These are phyloP conservation scores for Synergus laeviventris DNA, from an alignment of 2,888 invertebrate genomes.

Conservation along the genomic window DNA sequence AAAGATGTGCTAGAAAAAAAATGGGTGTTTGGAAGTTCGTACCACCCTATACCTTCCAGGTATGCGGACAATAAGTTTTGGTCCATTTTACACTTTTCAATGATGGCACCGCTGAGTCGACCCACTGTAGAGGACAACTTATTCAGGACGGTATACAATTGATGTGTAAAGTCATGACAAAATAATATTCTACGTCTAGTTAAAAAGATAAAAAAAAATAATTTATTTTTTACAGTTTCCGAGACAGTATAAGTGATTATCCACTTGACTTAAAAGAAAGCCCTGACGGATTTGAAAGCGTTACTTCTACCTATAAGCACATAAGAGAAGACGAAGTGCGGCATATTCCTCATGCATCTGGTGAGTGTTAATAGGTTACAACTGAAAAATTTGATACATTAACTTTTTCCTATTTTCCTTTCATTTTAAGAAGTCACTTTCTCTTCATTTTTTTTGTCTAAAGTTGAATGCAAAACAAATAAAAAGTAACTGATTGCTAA, in stretches of 20 bases:
- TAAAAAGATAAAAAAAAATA: not conserved
- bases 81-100: too few relatives aligned
- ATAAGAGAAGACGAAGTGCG: slow-evolving; percentile 79
- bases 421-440: too few relatives aligned
- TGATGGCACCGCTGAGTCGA: too few relatives aligned
- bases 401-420: slow-evolving; percentile 81
- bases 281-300: slow-evolving; percentile 81
- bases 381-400: slow-evolving; percentile 61
- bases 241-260: slow-evolving; percentile 85
- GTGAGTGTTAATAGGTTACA: slow-evolving; percentile 73
- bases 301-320: slow-evolving; percentile 80
- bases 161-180: not conserved
- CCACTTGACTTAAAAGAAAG: slow-evolving; percentile 81
- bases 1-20: too few relatives aligned
- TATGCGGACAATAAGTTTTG: too few relatives aligned
- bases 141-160: too few relatives aligned
- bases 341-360: slow-evolving; percentile 82
- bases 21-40: too few relatives aligned
- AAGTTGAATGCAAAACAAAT: too few relatives aligned
- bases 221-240: slow-evolving; percentile 64
- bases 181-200: not conserved
- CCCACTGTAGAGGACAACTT: too few relatives aligned
- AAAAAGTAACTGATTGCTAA: too few relatives aligned
- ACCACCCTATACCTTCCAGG: too few relatives aligned
- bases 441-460: too few relatives aligned